A percentile compares a stretch with the other conserved stretches of the same genome.
Conservation (phyloP, 2,797 vertebrate species). For the Gastrophryne carolinensis region DNA sequence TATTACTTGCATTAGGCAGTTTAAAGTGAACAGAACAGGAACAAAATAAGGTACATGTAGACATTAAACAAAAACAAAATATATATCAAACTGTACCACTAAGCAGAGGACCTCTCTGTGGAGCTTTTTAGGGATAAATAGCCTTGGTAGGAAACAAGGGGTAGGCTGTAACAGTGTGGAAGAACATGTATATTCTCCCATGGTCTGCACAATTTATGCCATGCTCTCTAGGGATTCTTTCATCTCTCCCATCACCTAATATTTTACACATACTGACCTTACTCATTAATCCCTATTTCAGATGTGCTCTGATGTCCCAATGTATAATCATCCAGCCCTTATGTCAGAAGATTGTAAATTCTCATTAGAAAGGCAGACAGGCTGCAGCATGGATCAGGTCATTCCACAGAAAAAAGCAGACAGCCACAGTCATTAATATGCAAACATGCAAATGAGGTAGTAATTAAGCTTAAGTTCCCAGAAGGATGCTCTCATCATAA, state of each 20-base stretch:
- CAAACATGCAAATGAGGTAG: constrained; percentile 96
- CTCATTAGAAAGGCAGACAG: neutral
- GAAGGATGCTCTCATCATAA: constrained; percentile 65
- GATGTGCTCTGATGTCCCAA: neutral
- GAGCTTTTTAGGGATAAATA: no score
- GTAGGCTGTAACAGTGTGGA: neutral
- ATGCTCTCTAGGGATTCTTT: neutral
- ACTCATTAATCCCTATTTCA: neutral
- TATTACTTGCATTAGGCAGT: no score
- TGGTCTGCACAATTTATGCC: neutral
- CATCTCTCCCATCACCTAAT: neutral
- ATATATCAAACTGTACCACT: no score
- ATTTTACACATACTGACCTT: neutral
- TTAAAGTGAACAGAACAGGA: no score
- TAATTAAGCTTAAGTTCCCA: constrained; percentile 79
- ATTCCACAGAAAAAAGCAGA: constrained; percentile 65
- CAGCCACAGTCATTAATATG: constrained; percentile 93
- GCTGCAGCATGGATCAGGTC: neutral
- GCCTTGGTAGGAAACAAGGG: no score
- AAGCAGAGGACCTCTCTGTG: no score
- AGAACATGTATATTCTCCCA: neutral
- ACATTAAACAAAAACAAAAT: no score
- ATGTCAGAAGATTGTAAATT: neutral
- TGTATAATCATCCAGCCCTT: neutral
- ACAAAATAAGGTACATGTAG: no score